Base-by-base conservation (phyloP, 2,797 vertebrate species). In the Hemibagrus guttatus region DNA sequence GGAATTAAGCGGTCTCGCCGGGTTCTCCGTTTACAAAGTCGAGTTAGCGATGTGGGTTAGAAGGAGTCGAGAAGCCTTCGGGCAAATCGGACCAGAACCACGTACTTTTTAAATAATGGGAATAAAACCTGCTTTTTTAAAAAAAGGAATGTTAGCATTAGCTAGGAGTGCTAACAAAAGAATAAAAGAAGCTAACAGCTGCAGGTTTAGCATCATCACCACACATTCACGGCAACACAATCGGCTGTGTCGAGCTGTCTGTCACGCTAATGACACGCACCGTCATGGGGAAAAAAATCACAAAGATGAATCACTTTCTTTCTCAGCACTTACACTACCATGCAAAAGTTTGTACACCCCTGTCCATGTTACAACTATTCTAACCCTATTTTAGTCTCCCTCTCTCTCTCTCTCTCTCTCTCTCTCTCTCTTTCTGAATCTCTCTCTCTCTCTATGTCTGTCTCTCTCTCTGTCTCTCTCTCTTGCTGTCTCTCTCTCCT, bases 1-100 rank as follows among this genome's bases (percentile, higher is more conserved):
- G 81, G 42, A 88, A 88, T 84, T 83, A 86, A 87, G 83, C 26
- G 80, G 28, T 87, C 85, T 86, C 72, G 42, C 75, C 83, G 66
- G 46, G 81, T 84, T 56, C 82, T 80, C 85, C 56, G 13, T 39
- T 80, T 59, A 80, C 76, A 80, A 42, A 42, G 31, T 42, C 2
- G 12, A 42, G 31, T 59, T 58, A 71, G 31, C 35, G 63, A 83
- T 69, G 81, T 52, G 64, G 81, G 46, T 54, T 54, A 54, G 81
- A 9, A 54, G 56, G 58, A 80, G 6, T 12, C 76, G 39, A 6
- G 19, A 59, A 54, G 23, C 19, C 54, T 79, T 19, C 3, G 4
- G 31, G 54, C 11, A 3, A 23, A 79, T 35, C 28, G 58, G 54
- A 79, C 13, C 54, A 39, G 76, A 58, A 19, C 11, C 76, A 58